phyloP scores from a whole-genome alignment of 2,113 vertebrate genomes.

The Antechinus flavipes region DNA sequence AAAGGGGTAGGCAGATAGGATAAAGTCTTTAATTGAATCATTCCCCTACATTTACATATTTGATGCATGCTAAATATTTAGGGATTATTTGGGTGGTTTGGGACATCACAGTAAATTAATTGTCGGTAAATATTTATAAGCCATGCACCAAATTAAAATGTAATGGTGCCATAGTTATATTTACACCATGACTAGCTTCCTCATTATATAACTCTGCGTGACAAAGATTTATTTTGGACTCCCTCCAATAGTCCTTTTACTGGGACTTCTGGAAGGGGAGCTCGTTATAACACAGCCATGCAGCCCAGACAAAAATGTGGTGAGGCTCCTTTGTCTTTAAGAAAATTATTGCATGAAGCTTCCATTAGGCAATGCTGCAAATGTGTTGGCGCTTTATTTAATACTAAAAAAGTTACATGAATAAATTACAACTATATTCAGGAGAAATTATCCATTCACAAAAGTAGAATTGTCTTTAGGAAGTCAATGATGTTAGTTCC shows the following conservation, averaged over 20 bases:
- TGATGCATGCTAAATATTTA: neutral
- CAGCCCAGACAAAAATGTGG: neutral
- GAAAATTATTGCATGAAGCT: neutral
- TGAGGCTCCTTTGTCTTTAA: neutral
- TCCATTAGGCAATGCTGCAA: neutral
- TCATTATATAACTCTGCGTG: neutral
- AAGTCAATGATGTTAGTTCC: constrained; percentile 11
- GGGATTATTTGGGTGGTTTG: neutral
- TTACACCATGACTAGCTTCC: neutral
- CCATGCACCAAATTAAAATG: neutral
- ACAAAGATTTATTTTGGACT: neutral
- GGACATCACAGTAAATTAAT: neutral
- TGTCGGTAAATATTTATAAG: neutral
- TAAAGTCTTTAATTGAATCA: neutral
- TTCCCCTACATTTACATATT: neutral
- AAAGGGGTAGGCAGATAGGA: neutral
- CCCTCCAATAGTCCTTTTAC: neutral
- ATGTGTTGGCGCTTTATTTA: neutral
- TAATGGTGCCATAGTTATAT: neutral
- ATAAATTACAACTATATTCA: constrained; percentile 17
- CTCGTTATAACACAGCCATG: neutral
- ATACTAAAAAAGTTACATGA: neutral
- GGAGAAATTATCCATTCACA: constrained; percentile 7
- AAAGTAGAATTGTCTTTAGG: neutral
- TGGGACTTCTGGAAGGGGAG: neutral